These are phyloP conservation scores for Danio jaintianensis DNA, from an alignment of 2,797 vertebrate genomes.

Conservation along the genomic window DNA sequence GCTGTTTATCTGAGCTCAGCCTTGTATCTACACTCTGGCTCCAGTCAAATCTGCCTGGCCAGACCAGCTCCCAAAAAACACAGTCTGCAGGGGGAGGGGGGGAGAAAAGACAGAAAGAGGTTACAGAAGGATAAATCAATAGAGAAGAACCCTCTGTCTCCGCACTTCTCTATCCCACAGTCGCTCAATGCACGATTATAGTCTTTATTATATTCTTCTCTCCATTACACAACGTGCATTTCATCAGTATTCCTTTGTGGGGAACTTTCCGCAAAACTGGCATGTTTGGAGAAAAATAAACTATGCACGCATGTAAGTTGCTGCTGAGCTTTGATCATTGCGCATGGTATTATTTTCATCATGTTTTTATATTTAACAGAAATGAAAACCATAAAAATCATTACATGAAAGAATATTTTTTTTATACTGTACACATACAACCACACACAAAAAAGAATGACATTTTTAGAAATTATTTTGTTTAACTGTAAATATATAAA, in stretches of 20 bases:
- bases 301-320: neutral
- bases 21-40: slow-evolving; percentile 84
- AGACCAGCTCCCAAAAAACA: slow-evolving; percentile 74
- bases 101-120: slow-evolving; percentile 36
- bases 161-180: slow-evolving; percentile 38
- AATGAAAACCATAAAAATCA: neutral
- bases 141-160: slow-evolving; percentile 58
- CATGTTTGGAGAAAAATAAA: slow-evolving; percentile 23
- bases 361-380: neutral
- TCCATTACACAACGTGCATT: slow-evolving; percentile 35
- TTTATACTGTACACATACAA: too few relatives aligned
- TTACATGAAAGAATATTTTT: neutral
- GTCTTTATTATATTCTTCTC: slow-evolving; percentile 17
- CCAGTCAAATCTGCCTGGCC: slow-evolving; percentile 81
- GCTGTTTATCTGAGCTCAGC: slow-evolving; percentile 87
- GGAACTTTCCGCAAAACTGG: slow-evolving; percentile 34
- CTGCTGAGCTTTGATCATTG: slow-evolving; percentile 22
- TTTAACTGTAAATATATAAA: neutral
- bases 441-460: too few relatives aligned
- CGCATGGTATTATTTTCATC: neutral
- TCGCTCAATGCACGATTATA: neutral
- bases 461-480: too few relatives aligned
- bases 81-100: slow-evolving; percentile 66
- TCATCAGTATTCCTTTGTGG: slow-evolving; percentile 39
- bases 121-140: slow-evolving; percentile 57